These are phyloP conservation scores for Cistogaster globosa DNA, from an alignment of 2,888 invertebrate species.

Conservation along the genomic window DNA sequence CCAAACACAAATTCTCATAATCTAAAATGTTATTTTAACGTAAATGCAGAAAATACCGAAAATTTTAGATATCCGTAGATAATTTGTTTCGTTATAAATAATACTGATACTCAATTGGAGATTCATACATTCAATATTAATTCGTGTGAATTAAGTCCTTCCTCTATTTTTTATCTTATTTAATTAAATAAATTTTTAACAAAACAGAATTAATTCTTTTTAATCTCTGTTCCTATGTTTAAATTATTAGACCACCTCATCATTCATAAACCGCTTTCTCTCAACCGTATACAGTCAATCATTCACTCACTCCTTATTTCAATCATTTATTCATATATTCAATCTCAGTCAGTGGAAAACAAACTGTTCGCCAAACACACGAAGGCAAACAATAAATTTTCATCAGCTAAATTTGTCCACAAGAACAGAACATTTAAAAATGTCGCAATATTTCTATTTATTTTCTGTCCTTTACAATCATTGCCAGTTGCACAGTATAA, in stretches of 20 bases:
- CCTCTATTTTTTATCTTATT: too few relatives aligned
- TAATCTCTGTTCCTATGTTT: not conserved
- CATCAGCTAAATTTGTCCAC: conserved; percentile 33
- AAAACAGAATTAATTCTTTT: too few relatives aligned
- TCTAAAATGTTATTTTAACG: too few relatives aligned
- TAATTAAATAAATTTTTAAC: too few relatives aligned
- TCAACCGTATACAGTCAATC: not conserved
- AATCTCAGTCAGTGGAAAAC: conserved; percentile 46
- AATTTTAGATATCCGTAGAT: too few relatives aligned
- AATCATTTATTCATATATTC: conserved; percentile 23
- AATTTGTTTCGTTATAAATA: too few relatives aligned
- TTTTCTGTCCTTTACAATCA: not conserved
- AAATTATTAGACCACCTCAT: conserved; percentile 53
- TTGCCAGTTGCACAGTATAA: conserved; percentile 1
- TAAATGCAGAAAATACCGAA: too few relatives aligned
- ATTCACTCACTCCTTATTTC: not conserved
- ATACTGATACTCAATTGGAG: too few relatives aligned
- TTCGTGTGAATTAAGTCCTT: too few relatives aligned
- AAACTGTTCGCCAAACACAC: conserved; percentile 26
- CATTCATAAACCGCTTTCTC: conserved; percentile 4
- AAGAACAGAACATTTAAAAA: conserved; percentile 13
- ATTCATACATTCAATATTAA: too few relatives aligned
- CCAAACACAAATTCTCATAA: too few relatives aligned
- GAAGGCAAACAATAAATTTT: conserved; percentile 59
- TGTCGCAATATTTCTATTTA: not conserved